A percentile compares a stretch with the other conserved stretches of the same genome.
Conservation (phyloP, 2,888 invertebrate genomes). For the Drosophila cognata region DNA sequence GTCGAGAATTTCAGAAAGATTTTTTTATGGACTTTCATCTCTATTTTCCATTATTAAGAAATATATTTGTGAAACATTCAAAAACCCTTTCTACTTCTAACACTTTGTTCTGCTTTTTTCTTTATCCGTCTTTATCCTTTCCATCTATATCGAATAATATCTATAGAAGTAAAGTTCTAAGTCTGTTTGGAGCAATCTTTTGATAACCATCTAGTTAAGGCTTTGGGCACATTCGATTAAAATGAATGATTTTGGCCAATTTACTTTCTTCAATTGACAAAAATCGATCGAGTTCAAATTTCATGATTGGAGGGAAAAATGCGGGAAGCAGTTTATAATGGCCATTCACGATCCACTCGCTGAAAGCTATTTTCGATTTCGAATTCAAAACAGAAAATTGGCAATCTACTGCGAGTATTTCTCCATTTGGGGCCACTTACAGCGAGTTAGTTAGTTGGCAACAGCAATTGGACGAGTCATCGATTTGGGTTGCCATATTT, state of each 20-base stretch:
- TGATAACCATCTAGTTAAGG: neutral
- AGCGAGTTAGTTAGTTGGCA: neutral
- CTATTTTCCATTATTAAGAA: neutral
- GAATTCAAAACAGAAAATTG: constrained; percentile 26
- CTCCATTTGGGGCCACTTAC: constrained; percentile 1
- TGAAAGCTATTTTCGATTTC: constrained; percentile 6
- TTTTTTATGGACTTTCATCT: neutral
- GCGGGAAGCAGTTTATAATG: neutral
- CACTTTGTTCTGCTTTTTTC: no score
- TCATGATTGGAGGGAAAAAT: neutral
- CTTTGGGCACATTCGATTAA: neutral
- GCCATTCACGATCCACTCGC: neutral
- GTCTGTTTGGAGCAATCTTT: neutral
- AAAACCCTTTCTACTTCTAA: no score
- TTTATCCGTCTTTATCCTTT: no score
- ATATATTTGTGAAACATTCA: neutral
- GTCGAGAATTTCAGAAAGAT: neutral
- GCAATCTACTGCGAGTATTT: constrained; percentile 1
- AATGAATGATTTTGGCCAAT: neutral
- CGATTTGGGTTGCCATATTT: constrained; percentile 3
- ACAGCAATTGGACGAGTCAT: constrained; percentile 1
- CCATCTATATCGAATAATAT: neutral
- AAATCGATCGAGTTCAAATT: neutral
- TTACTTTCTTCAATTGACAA: constrained; percentile 3
- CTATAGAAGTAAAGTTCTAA: neutral